Base-by-base conservation (phyloP, 2,797 vertebrate species). In the Fundulus diaphanus region DNA sequence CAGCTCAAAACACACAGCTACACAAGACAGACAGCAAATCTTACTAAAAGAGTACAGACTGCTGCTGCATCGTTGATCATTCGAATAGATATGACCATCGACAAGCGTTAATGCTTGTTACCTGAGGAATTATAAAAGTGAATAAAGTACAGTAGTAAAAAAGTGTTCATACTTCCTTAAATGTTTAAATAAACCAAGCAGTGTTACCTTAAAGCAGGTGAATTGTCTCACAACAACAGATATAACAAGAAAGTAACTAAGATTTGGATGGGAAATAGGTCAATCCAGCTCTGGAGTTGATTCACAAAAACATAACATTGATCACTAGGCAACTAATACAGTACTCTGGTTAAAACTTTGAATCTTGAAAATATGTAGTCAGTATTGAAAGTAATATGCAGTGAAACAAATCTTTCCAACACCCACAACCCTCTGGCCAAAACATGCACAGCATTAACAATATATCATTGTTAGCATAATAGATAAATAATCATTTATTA, bases 21-120 rank as follows among this genome's bases (percentile, higher is more conserved):
- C 73, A 49, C 69, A 78, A 16, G 2, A 88, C 18, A 31, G 71
- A 59, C 40, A 37, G 42, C 13, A 59, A 22, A 75, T 31, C 12
- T 12, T 31, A 63, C 49, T 1, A 7, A 18, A 7, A 1, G 5
- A 11, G 24, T 46, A 0, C n/a, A 33, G 20, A 48, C 24, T 33
- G 12, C 59, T 31, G 8, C 48, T 42, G 37, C 6, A 7, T 31
- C 12, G 7, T 3, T 18, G 40, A 33, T 13, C 9, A 51, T 27
- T 22, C 1, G 15, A 11, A 12, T 74, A 29, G 33, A 61, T 33
- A 33, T 37, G 59, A 61, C 4, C 33, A 31, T 35, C 18, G 13
- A 18, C 18, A 18, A 20, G 1, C 29, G 20, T 16, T 33, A 59
- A 59, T 59, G 15, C 15, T 31, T 27, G 16, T 44, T 44, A 44